A percentile compares a stretch with the other conserved stretches of the same genome.
Conservation (phyloP, 1,140 invertebrate genomes). For the Habropoda laboriosa region DNA sequence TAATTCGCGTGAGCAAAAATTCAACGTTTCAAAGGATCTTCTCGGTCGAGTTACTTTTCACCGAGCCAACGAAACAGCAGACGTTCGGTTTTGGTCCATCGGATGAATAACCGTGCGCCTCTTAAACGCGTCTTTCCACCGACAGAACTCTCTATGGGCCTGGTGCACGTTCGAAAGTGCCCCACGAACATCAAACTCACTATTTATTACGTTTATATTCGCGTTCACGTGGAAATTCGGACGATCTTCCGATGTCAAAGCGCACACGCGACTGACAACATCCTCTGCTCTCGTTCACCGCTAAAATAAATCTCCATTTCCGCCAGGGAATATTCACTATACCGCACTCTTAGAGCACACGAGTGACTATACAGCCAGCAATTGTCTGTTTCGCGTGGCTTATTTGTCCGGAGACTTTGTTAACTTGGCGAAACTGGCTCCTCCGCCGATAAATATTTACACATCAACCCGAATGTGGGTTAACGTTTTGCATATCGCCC, state of each 20-base stretch:
- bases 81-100: not conserved
- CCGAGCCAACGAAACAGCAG: not conserved
- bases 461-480: slow-evolving; percentile 55
- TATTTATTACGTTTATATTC: not conserved
- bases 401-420: slow-evolving; percentile 34
- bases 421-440: slow-evolving; percentile 39
- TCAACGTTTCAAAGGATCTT: not conserved
- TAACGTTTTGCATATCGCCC: slow-evolving; percentile 61
- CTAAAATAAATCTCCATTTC: not conserved
- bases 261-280: not conserved
- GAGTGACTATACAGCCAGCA: slow-evolving; percentile 7
- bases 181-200: not conserved
- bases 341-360: not conserved
- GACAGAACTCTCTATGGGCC: not conserved
- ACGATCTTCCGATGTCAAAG: not conserved
- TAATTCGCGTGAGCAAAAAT: not conserved
- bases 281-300: not conserved
- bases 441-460: slow-evolving; percentile 64
- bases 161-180: not conserved
- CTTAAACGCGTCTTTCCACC: not conserved
- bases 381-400: not conserved
- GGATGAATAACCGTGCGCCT: not conserved
- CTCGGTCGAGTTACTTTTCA: not conserved
- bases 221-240: not conserved
- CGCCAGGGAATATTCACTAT: not conserved